Evolutionary conservation across 2,888 invertebrate genomes (phyloP), one percentile per base, ranked within the genome.

Genomic region (Exephanes ischioxanthus): DNA sequence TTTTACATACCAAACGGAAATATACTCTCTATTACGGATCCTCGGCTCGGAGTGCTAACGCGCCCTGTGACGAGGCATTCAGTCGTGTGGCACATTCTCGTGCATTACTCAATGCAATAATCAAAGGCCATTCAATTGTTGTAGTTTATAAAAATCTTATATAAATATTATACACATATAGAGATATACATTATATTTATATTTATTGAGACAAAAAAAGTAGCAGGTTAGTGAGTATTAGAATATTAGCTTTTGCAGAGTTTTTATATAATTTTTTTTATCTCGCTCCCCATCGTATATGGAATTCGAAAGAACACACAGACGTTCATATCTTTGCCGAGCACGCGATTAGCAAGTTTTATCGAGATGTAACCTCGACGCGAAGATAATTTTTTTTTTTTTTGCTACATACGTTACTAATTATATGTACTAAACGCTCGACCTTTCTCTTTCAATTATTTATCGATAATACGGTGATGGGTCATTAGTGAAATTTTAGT

Each of bases 71-170:
- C 87, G 88, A 78, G 86, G 79, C 81, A 77, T 87, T 85, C 87
- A 86, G 88, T 88, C 86, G 88, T 89, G 86, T 91, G 88, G 88
- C 91, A 90, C 89, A 89, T 90, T 89, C 86, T 89, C 89, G 92
- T 91, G 92, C 91, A 91, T 89, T 89, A 91, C 89, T 92, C 92
- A 91, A 91, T 91, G 92, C 91, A 91, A 90, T 91, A 91, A 91
- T 91, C 91, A 91, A 92, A 92, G 92, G 92, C 92, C 92, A 93
- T 93, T 92, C 90, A 90, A 92, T 92, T 87, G 90, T 88, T 88
- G 85, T 91, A 91, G 87, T 89, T 84, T 89, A 88, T 86, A 84
- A 86, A 86, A 84, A 80, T 73, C 83, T 75, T 71, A 67, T 63
- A 68, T 67, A 81, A 66, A 76, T 67, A 76, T 70, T 30, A 71